Evolutionary conservation across 1,140 invertebrate species (phyloP), one percentile per base, ranked within the genome.

Genomic region (Zophobas morio): DNA sequence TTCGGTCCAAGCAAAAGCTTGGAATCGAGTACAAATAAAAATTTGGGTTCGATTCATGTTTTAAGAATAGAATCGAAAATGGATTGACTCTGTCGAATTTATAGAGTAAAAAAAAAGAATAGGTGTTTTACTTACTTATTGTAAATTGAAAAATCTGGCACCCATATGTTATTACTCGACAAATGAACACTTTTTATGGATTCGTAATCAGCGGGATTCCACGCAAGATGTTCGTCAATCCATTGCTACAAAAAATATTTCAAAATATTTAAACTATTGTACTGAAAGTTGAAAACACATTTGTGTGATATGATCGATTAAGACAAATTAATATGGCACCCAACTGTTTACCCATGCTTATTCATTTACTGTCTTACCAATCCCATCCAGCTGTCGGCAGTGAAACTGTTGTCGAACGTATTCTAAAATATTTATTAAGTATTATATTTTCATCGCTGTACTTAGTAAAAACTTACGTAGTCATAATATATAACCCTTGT

Each of bases 401-500:
- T 76, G 5, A 84, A 46, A n/a, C 60, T 80, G 56, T 75, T 81
- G 34, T 53, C 78, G 36, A 77, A 74, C 39, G 78, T 72, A 1
- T 83, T 80, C 82, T 83, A 70, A 66, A 66, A 8, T 42, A 54
- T 57, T 73, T 5, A 56, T 51, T 20, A 20, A 20, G 20, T 35
- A 8, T 20, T 20, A 20, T 5, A 33, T 6, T 32, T 60, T 49
- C 3, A 6, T 8, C 6, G 2, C n/a, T 0, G 2, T 2, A 4
- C n/a, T 1, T 1, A 0, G 4, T 3, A 34, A 3, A 3, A 33
- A 78, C 89, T 88, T 86, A 91, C 90, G 60, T 90, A 87, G 73
- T 87, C 84, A 60, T 90, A 84, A 46, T 89, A 86, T 78, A 88
- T 88, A 1, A 91, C 84, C 33, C 86, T 80, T 0, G 91, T 34